These are phyloP conservation scores for Drosophila maculinotata DNA, from an alignment of 2,888 invertebrate species.

Conservation along the genomic window DNA sequence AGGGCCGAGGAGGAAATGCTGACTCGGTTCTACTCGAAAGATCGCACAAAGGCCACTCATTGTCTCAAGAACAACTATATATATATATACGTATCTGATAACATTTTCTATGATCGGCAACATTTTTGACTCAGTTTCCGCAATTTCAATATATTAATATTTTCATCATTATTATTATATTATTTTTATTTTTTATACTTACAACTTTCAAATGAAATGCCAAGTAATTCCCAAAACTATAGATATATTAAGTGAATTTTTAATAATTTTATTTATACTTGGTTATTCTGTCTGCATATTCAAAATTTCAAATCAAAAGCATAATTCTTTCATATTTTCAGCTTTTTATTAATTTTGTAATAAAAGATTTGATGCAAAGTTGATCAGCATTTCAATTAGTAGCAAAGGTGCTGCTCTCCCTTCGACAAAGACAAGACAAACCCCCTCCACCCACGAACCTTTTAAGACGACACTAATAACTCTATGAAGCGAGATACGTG, in stretches of 20 bases:
- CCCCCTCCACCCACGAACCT: conserved; percentile 23
- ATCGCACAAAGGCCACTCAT: conserved; percentile 35
- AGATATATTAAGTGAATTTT: too few species aligned
- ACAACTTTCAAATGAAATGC: not conserved
- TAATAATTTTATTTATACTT: too few species aligned
- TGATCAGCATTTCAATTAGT: conserved; percentile 18
- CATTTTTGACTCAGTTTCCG: too few species aligned
- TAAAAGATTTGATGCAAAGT: not conserved
- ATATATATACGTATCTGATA: conserved; percentile 1
- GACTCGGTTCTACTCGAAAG: conserved; percentile 6
- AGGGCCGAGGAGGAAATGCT: conserved; percentile 17
- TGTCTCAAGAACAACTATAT: conserved; percentile 23
- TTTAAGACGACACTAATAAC: conserved; percentile 69
- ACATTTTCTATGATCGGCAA: too few species aligned
- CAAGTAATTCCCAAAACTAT: not conserved
- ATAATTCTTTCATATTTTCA: not conserved
- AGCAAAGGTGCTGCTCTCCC: not conserved
- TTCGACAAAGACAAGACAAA: too few species aligned
- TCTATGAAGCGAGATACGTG: conserved; percentile 68
- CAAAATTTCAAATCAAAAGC: too few species aligned
- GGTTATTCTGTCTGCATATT: too few species aligned
- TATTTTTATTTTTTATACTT: not conserved
- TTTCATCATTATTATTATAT: too few species aligned
- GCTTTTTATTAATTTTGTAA: not conserved
- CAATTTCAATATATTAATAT: too few species aligned